Conservation (phyloP, 53 echinoderm and acorn worm species). For the Mesocentrotus franciscanus region DNA sequence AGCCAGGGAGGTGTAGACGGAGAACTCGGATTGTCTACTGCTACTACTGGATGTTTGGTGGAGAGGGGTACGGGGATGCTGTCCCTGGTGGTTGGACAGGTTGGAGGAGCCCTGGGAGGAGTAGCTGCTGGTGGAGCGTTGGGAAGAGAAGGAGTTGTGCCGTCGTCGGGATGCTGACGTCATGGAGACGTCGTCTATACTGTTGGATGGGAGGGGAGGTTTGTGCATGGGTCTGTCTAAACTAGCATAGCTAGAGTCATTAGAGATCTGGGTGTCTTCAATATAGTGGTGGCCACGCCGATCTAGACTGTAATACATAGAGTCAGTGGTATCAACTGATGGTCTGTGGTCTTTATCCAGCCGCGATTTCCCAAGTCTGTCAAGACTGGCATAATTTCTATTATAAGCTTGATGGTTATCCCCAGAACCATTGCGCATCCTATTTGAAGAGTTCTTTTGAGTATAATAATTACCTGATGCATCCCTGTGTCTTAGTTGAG, state of each 20-base stretch:
- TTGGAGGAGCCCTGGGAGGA: constrained; percentile 83
- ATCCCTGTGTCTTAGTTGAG: constrained; percentile 23
- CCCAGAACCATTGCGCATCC: constrained; percentile 62
- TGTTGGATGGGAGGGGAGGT: constrained; percentile 57
- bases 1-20: constrained; percentile 63
- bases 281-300: constrained; percentile 13
- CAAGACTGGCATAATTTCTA: constrained; percentile 62
- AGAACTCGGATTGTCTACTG: constrained; percentile 61
- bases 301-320: constrained; percentile 61
- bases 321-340: constrained; percentile 43
- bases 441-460: constrained; percentile 42
- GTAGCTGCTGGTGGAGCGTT: constrained; percentile 91
- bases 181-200: constrained; percentile 64
- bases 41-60: constrained; percentile 73
- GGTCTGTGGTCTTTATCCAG: constrained; percentile 33
- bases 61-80: constrained; percentile 53
- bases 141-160: constrained; percentile 89
- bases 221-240: constrained; percentile 66
- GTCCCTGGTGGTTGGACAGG: constrained; percentile 60
- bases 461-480: constrained; percentile 20
- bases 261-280: constrained; percentile 58
- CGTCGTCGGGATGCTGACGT: constrained; percentile 69
- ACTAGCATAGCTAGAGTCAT: constrained; percentile 68
- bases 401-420: constrained; percentile 53
- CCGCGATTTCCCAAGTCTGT: constrained; percentile 22